Percentiles rank a stretch among this genome's conserved stretches.
Conservation (phyloP, 2,888 invertebrate genomes). For the Spatulosminthurus flaviceps region DNA sequence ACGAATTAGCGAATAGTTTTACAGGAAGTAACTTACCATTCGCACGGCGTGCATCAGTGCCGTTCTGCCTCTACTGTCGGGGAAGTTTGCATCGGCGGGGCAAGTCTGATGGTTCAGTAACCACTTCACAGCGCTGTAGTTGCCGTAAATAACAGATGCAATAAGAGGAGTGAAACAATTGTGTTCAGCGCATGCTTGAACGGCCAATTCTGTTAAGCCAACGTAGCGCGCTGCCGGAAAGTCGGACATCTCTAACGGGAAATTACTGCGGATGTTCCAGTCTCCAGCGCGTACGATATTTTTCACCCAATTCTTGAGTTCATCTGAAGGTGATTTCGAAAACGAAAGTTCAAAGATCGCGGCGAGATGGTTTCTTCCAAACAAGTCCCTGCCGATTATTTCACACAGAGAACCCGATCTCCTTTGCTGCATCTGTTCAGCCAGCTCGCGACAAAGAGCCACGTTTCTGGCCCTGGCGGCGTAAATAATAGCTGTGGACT, state of each 20-base stretch:
- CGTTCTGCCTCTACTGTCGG: conserved; percentile 56
- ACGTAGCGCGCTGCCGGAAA: conserved; percentile 51
- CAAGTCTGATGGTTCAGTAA: conserved; percentile 43
- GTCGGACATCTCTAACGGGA: conserved; percentile 50
- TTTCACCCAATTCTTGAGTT: conserved; percentile 44
- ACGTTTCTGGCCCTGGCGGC: conserved; percentile 66
- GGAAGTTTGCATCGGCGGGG: conserved; percentile 52
- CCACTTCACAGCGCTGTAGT: conserved; percentile 58
- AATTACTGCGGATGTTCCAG: conserved; percentile 32
- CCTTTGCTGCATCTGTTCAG: conserved; percentile 62
- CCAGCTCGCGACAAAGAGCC: conserved; percentile 62
- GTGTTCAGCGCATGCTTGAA: not conserved
- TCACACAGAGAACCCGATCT: not conserved
- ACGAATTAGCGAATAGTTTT: not conserved
- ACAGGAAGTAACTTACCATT: conserved; percentile 33
- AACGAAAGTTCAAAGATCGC: conserved; percentile 65
- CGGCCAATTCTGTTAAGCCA: not conserved
- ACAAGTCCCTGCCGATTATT: conserved; percentile 64
- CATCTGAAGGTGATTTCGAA: not conserved
- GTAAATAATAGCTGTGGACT: conserved; percentile 67
- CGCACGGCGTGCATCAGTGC: conserved; percentile 61
- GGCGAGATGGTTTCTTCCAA: conserved; percentile 67
- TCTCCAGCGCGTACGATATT: not conserved
- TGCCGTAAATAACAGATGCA: conserved; percentile 52
- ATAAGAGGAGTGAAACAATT: conserved; percentile 55